A percentile compares a stretch with the other conserved stretches of the same genome.
Evolutionary conservation across 2,888 invertebrate species (phyloP).

Genomic region (Seladonia tumulorum): DNA sequence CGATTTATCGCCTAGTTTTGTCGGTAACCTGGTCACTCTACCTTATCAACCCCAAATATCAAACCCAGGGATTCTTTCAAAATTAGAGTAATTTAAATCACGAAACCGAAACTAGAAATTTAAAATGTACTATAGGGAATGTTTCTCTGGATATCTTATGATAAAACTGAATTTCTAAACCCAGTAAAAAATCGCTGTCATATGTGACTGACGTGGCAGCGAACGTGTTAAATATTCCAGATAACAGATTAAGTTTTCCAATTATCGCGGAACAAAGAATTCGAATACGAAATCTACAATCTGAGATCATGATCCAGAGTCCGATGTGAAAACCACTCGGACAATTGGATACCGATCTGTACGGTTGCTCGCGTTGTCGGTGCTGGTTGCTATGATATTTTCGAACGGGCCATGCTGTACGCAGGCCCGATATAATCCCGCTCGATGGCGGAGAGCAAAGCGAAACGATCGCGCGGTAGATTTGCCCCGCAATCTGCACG

Average conservation of each 20-base stretch:
- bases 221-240: neutral
- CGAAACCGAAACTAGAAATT: too few relatives aligned
- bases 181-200: too few relatives aligned
- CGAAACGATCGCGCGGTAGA: conserved; percentile 21
- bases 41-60: too few relatives aligned
- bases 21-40: too few relatives aligned
- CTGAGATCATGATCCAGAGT: neutral
- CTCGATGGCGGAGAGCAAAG: conserved; percentile 3
- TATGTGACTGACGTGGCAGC: too few relatives aligned
- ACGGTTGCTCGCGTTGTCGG: neutral
- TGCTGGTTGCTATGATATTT: neutral
- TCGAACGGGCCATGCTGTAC: neutral
- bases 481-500: conserved; percentile 33
- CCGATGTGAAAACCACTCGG: neutral
- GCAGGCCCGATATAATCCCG: neutral
- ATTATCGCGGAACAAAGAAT: neutral
- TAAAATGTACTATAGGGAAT: too few relatives aligned
- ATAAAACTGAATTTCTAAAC: too few relatives aligned
- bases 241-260: neutral
- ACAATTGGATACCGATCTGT: neutral
- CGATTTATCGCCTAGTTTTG: too few relatives aligned
- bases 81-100: too few relatives aligned
- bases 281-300: neutral
- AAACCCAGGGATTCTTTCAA: too few relatives aligned
- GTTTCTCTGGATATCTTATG: too few relatives aligned